Evolutionary conservation across 2,113 vertebrate species (phyloP), one percentile per base, ranked within the genome.

Genomic region (Neoarius graeffei): DNA sequence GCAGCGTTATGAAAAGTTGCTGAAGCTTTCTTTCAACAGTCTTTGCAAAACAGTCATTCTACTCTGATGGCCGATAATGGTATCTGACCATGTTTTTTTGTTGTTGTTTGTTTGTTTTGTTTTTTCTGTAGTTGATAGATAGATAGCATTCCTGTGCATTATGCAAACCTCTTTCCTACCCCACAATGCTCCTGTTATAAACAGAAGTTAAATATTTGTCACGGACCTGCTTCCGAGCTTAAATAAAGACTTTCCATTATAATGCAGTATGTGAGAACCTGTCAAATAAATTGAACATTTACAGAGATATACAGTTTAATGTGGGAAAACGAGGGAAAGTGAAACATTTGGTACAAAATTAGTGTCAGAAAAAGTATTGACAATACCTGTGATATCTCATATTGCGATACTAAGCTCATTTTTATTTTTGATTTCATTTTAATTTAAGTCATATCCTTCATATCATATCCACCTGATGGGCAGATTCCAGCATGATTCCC

Each of bases 401-500:
- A 71, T 35, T 71, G 30, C 7, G 11, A 74, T 48, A 74, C 30
- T 7, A 14, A 6, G 8, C 20, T 52, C 0, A 50, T 25, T 3
- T 76, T 50, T 20, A n/a, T 50, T 52, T 25, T 79, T 79, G 1
- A 4, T 17, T 77, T n/a, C 4, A 3, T 54, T 77, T n/a, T 54
- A 2, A 54, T n/a, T 54, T n/a, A 1, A 50, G 23, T 69, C n/a
- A 35, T 11, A 35, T 85, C 50, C 9, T 64, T 84, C 42, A 42
- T 42, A 42, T 42, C 42, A 42, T 42, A 42, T 42, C 1, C 15
- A 27, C 30, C 30, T n/a, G 14, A 64, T 35, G 2, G 13, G 10
- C 89, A 90, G 91, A 57, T 89, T 88, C 14, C 86, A 95, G 92
- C 88, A 98, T 98, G 97, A 97, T 98, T 92, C 97, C 97, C 0